Evolutionary conservation across 2,113 vertebrate genomes (phyloP).

Genomic region (Genyomyrus donnyi): DNA sequence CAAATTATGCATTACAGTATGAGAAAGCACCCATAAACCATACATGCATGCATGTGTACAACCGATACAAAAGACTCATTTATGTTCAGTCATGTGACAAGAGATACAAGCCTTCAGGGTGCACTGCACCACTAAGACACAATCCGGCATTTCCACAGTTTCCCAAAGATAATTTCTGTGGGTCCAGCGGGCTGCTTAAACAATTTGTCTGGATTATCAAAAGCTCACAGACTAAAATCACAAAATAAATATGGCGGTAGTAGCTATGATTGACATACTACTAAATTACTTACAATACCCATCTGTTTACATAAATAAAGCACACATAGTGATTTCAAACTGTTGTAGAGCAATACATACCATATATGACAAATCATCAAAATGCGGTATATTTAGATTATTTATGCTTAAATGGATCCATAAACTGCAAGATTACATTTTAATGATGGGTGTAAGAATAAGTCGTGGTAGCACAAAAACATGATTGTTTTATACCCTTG

Average conservation of each 20-base stretch:
- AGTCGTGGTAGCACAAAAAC: background rate
- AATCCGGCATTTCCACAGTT: background rate
- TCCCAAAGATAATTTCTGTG: background rate
- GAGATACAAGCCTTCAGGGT: background rate
- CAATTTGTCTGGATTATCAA: background rate
- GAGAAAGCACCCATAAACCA: background rate
- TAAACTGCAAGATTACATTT: background rate
- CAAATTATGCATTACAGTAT: background rate
- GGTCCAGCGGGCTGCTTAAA: background rate
- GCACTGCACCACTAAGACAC: background rate
- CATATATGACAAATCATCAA: background rate
- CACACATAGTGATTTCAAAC: background rate
- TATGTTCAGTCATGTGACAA: background rate
- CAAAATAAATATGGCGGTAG: background rate
- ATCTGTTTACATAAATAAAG: background rate
- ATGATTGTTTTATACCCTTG: background rate
- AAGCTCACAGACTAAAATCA: background rate
- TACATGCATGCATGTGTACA: background rate
- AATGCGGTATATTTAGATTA: background rate
- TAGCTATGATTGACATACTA: background rate
- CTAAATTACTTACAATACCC: background rate
- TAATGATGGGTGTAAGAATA: background rate
- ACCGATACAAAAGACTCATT: background rate
- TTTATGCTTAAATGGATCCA: background rate
- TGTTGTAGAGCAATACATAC: background rate